Percentiles rank a stretch among this genome's conserved stretches.
These are phyloP conservation scores for Cyphomyrus discorhynchus DNA, from an alignment of 2,113 vertebrate species.

Conservation along the genomic window DNA sequence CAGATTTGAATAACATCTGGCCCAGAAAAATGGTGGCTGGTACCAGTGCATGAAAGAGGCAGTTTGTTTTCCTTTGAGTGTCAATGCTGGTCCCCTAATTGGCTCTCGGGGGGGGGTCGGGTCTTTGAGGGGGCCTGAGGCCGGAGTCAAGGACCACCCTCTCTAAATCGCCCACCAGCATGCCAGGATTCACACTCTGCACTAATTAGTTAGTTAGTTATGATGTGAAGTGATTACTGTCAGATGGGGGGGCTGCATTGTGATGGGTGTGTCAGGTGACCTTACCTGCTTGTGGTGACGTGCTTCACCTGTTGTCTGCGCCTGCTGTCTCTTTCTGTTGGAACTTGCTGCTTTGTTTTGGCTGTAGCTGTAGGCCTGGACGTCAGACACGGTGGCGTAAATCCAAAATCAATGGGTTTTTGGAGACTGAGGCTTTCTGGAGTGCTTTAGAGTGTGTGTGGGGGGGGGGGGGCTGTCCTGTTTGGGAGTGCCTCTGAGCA, in stretches of 20 bases:
- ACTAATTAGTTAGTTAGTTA: not conserved
- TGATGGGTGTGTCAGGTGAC: too few relatives aligned
- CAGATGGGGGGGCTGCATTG: not conserved
- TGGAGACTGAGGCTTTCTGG: not conserved
- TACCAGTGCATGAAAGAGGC: not conserved
- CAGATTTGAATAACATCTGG: conserved; percentile 8
- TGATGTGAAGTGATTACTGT: not conserved
- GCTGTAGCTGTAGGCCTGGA: not conserved
- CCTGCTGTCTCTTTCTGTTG: not conserved
- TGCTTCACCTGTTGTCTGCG: not conserved
- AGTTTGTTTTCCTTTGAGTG: not conserved
- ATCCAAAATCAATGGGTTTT: not conserved
- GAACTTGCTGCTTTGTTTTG: not conserved
- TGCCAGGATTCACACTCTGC: not conserved
- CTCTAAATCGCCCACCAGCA: not conserved
- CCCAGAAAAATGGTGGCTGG: not conserved
- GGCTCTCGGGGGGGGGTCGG: not conserved
- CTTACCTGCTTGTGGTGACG: not conserved
- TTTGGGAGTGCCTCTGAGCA: not conserved
- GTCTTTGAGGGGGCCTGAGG: not conserved
- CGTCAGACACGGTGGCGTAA: not conserved
- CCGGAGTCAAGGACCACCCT: not conserved
- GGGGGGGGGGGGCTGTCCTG: not conserved
- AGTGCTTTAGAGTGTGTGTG: not conserved
- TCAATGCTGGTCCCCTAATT: not conserved